A percentile compares a stretch with the other conserved stretches of the same genome.
Conservation (phyloP, 1,140 invertebrate species). For the Zophobas atratus region DNA sequence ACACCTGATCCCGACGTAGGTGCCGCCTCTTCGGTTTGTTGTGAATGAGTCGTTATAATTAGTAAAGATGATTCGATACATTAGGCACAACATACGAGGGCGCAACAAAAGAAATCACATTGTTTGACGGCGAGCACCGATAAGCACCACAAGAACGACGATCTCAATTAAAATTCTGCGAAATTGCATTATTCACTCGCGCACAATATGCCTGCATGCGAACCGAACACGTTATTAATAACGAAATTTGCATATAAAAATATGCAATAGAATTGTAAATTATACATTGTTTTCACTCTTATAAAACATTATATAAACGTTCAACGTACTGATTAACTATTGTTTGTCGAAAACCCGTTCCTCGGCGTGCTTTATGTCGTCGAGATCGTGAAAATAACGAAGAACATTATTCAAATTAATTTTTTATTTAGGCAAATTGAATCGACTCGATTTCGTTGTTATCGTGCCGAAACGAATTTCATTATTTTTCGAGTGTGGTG, state of each 20-base stretch:
- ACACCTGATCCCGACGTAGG: too few relatives aligned
- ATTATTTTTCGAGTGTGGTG: conserved; percentile 29
- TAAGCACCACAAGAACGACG: conserved; percentile 20
- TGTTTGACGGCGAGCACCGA: conserved; percentile 7
- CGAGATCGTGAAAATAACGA: conserved; percentile 27
- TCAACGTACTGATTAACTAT: conserved; percentile 53
- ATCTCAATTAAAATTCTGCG: conserved; percentile 38
- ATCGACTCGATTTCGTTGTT: conserved; percentile 26
- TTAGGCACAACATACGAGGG: not conserved
- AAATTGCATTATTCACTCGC: conserved; percentile 44
- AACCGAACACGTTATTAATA: conserved; percentile 46
- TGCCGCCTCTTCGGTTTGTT: conserved; percentile 1
- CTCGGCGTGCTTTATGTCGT: conserved; percentile 26
- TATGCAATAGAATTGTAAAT: conserved; percentile 55
- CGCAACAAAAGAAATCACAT: conserved; percentile 4
- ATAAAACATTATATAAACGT: conserved; percentile 45
- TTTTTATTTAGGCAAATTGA: conserved; percentile 39
- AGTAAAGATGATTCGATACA: conserved; percentile 28
- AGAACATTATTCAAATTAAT: conserved; percentile 45
- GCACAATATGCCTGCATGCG: conserved; percentile 50
- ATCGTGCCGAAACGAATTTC: conserved; percentile 4
- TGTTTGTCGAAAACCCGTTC: conserved; percentile 48
- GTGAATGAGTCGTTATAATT: conserved; percentile 24
- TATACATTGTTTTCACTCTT: conserved; percentile 52
- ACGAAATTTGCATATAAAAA: conserved; percentile 55